Percentiles rank a stretch among this genome's conserved stretches.
Evolutionary conservation across 2,888 invertebrate species (phyloP).

Genomic region (Hanleya hanleyi): DNA sequence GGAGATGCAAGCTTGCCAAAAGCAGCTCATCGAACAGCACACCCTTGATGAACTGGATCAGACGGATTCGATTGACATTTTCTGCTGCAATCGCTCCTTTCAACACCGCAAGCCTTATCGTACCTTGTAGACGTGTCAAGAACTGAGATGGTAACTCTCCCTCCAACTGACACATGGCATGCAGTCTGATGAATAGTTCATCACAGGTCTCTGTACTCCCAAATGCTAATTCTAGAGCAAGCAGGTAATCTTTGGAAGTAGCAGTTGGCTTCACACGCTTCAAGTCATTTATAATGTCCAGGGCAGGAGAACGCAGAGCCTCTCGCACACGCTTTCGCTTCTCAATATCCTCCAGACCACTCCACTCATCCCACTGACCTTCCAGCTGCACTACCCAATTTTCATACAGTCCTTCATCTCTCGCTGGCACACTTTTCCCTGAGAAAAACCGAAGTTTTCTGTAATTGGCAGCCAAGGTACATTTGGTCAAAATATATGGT

Average conservation of each 20-base stretch:
- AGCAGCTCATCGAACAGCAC: not conserved
- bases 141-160: not conserved
- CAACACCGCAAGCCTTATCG: not conserved
- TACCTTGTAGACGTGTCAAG: not conserved
- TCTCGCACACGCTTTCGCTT: not conserved
- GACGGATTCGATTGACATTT: not conserved
- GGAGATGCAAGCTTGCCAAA: not conserved
- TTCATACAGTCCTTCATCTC: not conserved
- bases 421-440: not conserved
- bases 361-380: not conserved
- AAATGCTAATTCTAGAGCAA: not conserved
- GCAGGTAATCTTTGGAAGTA: not conserved
- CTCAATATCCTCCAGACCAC: not conserved
- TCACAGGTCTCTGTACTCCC: not conserved
- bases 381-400: not conserved
- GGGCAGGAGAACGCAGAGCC: not conserved
- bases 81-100: not conserved
- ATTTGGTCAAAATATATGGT: not conserved
- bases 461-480: not conserved
- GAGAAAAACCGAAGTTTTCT: slow-evolving; percentile 3
- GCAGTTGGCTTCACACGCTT: not conserved
- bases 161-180: not conserved
- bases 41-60: slow-evolving; percentile 9
- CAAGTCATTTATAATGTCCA: not conserved
- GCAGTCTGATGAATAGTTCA: not conserved